A percentile compares a stretch with the other conserved stretches of the same genome.
phyloP scores from a whole-genome alignment of 2,888 invertebrate species.

The Anthrax anthrax region DNA sequence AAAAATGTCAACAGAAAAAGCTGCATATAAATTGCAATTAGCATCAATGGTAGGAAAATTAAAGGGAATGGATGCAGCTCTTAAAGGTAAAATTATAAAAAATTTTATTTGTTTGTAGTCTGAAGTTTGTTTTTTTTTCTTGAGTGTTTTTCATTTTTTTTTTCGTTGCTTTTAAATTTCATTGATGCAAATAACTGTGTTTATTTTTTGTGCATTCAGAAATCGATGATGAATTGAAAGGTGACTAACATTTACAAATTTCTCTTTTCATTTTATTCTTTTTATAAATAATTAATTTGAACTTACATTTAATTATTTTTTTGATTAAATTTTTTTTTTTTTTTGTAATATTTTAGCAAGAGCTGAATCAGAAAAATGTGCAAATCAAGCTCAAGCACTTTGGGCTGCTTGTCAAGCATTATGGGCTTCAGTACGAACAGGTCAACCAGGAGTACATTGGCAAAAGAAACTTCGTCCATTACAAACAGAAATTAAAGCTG shows the following conservation, averaged over 20 bases:
- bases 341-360: constrained; percentile 39
- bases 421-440: constrained; percentile 55
- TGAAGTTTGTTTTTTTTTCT: no score
- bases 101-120: neutral
- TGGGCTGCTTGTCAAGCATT: constrained; percentile 91
- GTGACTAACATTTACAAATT: constrained; percentile 13
- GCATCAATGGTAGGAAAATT: constrained; percentile 59
- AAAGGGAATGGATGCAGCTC: constrained; percentile 59
- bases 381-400: constrained; percentile 69
- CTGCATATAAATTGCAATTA: constrained; percentile 53
- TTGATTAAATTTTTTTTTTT: neutral
- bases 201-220: constrained; percentile 21
- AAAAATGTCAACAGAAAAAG: constrained; percentile 50
- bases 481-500: constrained; percentile 53
- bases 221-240: constrained; percentile 32
- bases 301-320: neutral
- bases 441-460: constrained; percentile 42
- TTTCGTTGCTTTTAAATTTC: no score
- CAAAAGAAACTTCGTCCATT: constrained; percentile 46
- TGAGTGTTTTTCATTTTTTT: no score
- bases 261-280: neutral
- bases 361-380: constrained; percentile 55
- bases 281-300: no score
- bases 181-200: no score
- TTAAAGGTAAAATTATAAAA: constrained; percentile 61